Conservation (phyloP, 2,888 invertebrate species). For the Apantesis nais region DNA sequence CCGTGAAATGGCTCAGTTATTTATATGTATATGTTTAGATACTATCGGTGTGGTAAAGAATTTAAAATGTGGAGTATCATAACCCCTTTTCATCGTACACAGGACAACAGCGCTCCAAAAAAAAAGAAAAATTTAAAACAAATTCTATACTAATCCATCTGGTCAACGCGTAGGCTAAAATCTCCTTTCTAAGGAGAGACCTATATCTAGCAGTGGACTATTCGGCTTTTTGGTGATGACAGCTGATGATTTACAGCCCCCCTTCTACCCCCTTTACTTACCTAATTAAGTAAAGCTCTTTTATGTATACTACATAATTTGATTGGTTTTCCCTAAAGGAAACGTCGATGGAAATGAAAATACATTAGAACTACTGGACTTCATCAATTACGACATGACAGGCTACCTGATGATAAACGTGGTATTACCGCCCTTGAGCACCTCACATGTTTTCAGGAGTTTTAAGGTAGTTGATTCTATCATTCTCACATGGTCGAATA, state of each 20-base stretch:
- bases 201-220: no score
- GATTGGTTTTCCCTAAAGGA: constrained; percentile 44
- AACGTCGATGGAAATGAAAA: constrained; percentile 40
- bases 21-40: no score
- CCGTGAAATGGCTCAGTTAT: no score
- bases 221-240: no score
- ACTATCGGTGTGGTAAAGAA: no score
- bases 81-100: no score
- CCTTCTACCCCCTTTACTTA: neutral
- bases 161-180: no score
- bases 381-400: constrained; percentile 86
- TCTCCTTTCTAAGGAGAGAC: no score
- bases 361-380: constrained; percentile 74
- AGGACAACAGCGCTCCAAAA: no score
- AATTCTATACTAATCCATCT: no score
- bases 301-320: neutral
- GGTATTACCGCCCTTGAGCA: constrained; percentile 82
- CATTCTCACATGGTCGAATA: neutral
- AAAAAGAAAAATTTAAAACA: no score
- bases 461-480: constrained; percentile 85
- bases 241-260: neutral
- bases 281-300: neutral
- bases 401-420: constrained; percentile 87
- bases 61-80: no score
- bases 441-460: constrained; percentile 83